phyloP scores from a whole-genome alignment of 2,113 vertebrate species.

The Martes martes region DNA sequence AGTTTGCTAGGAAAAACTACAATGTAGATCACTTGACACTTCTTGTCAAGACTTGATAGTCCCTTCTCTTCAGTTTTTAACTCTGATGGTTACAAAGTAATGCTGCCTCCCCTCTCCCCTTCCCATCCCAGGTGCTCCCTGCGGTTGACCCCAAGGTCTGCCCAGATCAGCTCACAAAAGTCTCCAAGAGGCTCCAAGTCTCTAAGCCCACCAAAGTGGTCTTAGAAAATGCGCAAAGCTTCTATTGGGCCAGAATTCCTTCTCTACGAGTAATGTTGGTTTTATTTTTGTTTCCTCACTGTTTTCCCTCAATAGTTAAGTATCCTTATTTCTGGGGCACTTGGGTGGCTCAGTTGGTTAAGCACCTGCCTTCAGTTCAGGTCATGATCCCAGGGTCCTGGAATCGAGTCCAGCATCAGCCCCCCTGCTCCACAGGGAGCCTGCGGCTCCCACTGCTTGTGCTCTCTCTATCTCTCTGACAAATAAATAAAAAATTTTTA shows the following conservation, averaged over 20 bases:
- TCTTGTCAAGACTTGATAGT: background rate
- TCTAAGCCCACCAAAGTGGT: no score
- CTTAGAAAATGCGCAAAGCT: background rate
- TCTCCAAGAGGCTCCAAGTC: no score
- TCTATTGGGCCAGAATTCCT: background rate
- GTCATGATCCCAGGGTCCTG: background rate
- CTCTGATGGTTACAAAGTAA: background rate
- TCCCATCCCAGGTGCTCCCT: no score
- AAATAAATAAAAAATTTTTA: background rate
- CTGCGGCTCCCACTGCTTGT: background rate
- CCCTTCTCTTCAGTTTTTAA: background rate
- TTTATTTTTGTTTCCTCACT: background rate
- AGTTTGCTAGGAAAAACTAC: background rate
- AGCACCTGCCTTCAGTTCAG: background rate
- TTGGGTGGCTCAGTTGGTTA: background rate
- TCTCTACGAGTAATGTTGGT: background rate
- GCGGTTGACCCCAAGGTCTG: background rate
- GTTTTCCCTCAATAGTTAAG: background rate
- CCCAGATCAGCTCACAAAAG: background rate
- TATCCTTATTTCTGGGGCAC: no score
- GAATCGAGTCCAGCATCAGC: background rate
- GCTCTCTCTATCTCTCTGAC: background rate
- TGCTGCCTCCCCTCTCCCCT: background rate
- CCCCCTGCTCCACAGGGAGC: no score
- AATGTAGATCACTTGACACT: background rate